Conservation (phyloP, 2,888 invertebrate species). For the Cantharis lateralis region DNA sequence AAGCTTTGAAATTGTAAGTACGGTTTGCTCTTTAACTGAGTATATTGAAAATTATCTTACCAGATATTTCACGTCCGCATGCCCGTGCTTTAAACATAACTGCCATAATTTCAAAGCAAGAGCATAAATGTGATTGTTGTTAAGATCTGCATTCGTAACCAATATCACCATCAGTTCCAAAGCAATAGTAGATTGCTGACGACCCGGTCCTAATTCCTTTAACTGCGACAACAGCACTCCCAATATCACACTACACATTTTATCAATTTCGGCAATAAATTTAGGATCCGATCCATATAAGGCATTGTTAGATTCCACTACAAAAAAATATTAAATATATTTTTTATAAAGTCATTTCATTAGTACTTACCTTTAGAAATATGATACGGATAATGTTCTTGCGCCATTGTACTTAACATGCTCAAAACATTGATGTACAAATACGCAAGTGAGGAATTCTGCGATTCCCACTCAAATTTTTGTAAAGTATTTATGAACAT, state of each 20-base stretch:
- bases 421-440: slow-evolving; percentile 79
- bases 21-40: too few relatives aligned
- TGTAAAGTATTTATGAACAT: slow-evolving; percentile 82
- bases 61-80: slow-evolving; percentile 48
- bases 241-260: slow-evolving; percentile 75
- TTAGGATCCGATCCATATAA: slow-evolving; percentile 89
- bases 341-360: background rate
- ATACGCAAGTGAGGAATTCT: slow-evolving; percentile 67
- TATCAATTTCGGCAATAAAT: slow-evolving; percentile 80
- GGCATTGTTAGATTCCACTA: slow-evolving; percentile 90
- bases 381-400: slow-evolving; percentile 85
- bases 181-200: slow-evolving; percentile 73
- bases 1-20: too few relatives aligned
- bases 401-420: slow-evolving; percentile 76
- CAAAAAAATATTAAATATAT: slow-evolving; percentile 38
- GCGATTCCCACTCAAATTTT: slow-evolving; percentile 72
- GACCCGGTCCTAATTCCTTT: slow-evolving; percentile 65
- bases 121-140: slow-evolving; percentile 63
- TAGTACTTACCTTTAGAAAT: slow-evolving; percentile 84
- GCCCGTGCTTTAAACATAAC: slow-evolving; percentile 69
- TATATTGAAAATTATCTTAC: slow-evolving; percentile 40
- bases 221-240: slow-evolving; percentile 74
- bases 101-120: slow-evolving; percentile 84
- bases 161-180: slow-evolving; percentile 75
- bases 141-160: slow-evolving; percentile 67